phyloP scores from a whole-genome alignment of 2,888 invertebrate species.

The Alentia gelatinosa region DNA sequence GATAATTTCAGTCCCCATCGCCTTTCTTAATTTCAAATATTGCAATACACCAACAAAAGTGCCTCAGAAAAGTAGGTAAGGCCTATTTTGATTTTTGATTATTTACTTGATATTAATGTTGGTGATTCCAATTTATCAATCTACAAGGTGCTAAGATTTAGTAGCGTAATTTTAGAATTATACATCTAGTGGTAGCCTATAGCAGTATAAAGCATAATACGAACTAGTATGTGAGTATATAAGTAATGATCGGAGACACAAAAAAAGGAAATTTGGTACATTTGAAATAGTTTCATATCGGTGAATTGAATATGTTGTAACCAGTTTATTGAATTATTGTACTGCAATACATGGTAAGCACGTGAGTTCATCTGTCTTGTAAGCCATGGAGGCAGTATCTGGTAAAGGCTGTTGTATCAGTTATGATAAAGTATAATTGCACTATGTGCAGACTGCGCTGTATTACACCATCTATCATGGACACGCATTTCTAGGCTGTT shows the following conservation, averaged over 20 bases:
- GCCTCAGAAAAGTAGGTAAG: conserved; percentile 9
- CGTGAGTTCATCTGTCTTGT: not conserved
- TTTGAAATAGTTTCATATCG: not conserved
- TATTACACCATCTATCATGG: not conserved
- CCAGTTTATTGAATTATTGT: not conserved
- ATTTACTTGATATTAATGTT: not conserved
- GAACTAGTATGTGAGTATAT: not conserved
- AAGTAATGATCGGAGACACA: too few relatives aligned
- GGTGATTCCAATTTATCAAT: not conserved
- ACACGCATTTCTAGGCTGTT: not conserved
- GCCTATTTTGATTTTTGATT: not conserved
- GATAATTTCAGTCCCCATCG: not conserved
- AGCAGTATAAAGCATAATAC: not conserved
- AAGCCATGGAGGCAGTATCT: not conserved
- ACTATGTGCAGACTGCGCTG: not conserved
- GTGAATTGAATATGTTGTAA: not conserved
- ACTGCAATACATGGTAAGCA: not conserved
- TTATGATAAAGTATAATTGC: not conserved
- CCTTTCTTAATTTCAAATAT: not conserved
- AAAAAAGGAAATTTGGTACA: too few relatives aligned
- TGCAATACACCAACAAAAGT: conserved; percentile 37
- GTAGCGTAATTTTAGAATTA: not conserved
- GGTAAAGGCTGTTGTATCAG: not conserved
- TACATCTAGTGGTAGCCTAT: not conserved
- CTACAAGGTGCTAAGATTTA: conserved; percentile 26